These are phyloP conservation scores for Chymomyza caudatula DNA, from an alignment of 2,888 invertebrate species.

Conservation along the genomic window DNA sequence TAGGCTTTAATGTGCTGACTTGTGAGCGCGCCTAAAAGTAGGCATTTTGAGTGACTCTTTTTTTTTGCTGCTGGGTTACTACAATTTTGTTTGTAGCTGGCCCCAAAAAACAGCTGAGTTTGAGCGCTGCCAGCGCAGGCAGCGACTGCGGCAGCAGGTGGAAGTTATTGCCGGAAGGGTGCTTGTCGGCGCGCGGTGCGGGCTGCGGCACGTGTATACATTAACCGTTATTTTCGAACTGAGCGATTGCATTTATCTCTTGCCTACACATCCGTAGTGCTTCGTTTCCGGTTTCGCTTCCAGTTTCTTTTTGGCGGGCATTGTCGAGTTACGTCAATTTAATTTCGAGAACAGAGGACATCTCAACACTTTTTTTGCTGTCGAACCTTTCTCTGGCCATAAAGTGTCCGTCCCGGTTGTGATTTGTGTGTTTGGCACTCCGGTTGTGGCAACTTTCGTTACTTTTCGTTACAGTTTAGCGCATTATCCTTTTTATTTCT, in stretches of 20 bases:
- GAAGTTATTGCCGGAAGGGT: not conserved
- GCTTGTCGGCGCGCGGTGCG: conserved; percentile 3
- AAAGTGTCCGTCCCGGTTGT: conserved; percentile 20
- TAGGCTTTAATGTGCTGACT: conserved; percentile 4
- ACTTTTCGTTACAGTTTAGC: conserved; percentile 24
- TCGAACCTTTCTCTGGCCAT: not conserved
- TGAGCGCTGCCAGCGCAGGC: not conserved
- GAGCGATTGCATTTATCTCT: conserved; percentile 55
- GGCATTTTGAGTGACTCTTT: conserved; percentile 47
- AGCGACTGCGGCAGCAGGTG: not conserved
- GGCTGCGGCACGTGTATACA: conserved; percentile 54
- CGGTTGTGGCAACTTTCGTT: conserved; percentile 1
- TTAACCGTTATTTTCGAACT: conserved; percentile 41
- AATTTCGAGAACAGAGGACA: not conserved
- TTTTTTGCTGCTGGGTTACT: conserved; percentile 49
- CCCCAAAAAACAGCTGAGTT: conserved; percentile 56
- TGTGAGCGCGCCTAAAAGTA: conserved; percentile 58
- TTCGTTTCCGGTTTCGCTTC: not conserved
- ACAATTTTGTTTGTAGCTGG: conserved; percentile 53
- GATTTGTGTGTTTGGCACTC: conserved; percentile 12
- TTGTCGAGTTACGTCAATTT: conserved; percentile 22
- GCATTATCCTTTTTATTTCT: conserved; percentile 34
- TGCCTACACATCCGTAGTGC: not conserved
- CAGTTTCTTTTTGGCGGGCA: conserved; percentile 9
- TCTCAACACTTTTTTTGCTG: not conserved